These are phyloP conservation scores for Mellivora capensis DNA, from an alignment of 2,113 vertebrate species.

Conservation along the genomic window DNA sequence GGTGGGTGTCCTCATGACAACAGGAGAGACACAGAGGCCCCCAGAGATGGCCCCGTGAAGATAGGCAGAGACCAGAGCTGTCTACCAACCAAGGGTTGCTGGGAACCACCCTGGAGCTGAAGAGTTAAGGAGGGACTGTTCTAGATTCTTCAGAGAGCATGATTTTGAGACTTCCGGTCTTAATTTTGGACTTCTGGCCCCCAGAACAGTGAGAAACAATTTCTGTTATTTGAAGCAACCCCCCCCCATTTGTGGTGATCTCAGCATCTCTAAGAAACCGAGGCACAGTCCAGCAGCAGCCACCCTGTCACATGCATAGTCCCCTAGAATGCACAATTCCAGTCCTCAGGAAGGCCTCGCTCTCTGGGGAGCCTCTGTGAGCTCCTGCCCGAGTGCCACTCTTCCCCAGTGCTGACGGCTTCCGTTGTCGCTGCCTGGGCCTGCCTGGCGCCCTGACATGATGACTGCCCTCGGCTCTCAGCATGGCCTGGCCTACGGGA, in stretches of 20 bases:
- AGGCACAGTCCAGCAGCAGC: fast-evolving
- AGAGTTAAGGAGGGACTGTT: not conserved
- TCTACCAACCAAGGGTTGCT: not conserved
- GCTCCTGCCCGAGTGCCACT: not conserved
- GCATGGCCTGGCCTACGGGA: not conserved
- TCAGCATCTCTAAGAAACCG: fast-evolving
- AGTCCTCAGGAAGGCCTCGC: fast-evolving
- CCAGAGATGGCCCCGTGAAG: fast-evolving
- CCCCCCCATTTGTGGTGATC: not conserved
- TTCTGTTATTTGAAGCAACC: not conserved
- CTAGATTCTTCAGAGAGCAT: not conserved
- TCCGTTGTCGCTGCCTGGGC: fast-evolving
- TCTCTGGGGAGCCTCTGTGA: not conserved
- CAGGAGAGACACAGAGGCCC: not conserved
- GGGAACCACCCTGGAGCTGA: not conserved
- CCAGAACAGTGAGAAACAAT: no score
- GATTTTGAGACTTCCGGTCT: not conserved
- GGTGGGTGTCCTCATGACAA: not conserved
- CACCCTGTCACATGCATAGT: fast-evolving
- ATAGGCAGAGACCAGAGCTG: fast-evolving
- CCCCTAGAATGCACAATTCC: no score
- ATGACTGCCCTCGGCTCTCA: fast-evolving
- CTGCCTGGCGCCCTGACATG: not conserved
- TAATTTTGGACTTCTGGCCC: not conserved
- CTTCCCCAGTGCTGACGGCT: fast-evolving